These are phyloP conservation scores for Drosophila affinis DNA, from an alignment of 2,888 invertebrate species.

Conservation along the genomic window DNA sequence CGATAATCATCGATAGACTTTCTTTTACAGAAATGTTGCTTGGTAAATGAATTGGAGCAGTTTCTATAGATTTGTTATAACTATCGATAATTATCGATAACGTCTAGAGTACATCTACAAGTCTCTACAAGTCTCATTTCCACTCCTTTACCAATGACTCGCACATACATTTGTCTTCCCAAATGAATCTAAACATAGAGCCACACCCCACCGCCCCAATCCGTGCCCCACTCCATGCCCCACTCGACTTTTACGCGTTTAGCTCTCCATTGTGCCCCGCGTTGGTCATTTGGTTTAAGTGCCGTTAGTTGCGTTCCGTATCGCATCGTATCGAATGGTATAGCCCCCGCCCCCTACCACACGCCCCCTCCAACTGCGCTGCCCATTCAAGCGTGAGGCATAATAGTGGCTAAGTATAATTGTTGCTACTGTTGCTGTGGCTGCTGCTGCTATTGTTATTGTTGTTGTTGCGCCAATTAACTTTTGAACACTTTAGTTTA, in stretches of 20 bases:
- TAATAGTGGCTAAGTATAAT: slow-evolving; percentile 63
- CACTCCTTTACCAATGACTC: neutral
- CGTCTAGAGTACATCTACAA: neutral
- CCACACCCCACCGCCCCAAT: neutral
- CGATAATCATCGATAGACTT: too few species aligned
- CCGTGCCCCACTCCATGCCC: neutral
- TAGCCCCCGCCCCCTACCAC: slow-evolving; percentile 32
- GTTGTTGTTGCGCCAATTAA: slow-evolving; percentile 67
- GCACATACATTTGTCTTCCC: slow-evolving; percentile 25
- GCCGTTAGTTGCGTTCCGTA: slow-evolving; percentile 55
- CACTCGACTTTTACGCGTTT: slow-evolving; percentile 31
- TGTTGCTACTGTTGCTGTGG: slow-evolving; percentile 33
- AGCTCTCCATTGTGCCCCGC: slow-evolving; percentile 50
- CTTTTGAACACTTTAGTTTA: slow-evolving; percentile 76
- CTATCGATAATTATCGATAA: neutral
- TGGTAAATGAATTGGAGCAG: too few species aligned
- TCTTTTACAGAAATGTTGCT: too few species aligned
- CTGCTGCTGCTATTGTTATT: slow-evolving; percentile 28
- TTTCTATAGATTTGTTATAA: too few species aligned
- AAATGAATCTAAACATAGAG: slow-evolving; percentile 14
- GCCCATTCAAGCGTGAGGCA: slow-evolving; percentile 58
- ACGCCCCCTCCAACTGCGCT: too few species aligned
- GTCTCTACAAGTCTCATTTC: neutral
- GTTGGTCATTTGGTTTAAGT: slow-evolving; percentile 55
- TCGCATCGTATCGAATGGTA: slow-evolving; percentile 47